Conservation (phyloP, 1,140 invertebrate species). For the Pseudomyrmex pallidus region DNA sequence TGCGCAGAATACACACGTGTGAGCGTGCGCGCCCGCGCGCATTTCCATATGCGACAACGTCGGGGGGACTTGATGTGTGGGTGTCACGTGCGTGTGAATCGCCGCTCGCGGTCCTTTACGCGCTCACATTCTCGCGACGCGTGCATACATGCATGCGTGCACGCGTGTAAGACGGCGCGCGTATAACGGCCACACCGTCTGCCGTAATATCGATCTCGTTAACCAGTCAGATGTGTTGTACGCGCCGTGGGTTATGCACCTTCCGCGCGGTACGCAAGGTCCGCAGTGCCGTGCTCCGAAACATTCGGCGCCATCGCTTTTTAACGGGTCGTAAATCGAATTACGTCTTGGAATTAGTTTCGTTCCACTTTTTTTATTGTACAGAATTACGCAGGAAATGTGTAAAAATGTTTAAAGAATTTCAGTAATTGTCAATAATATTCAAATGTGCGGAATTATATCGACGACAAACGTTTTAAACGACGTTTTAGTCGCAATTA, state of each 20-base stretch:
- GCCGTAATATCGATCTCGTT: conserved; percentile 70
- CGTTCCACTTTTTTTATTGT: too few relatives aligned
- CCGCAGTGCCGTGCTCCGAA: background rate
- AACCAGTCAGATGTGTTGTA: conserved; percentile 46
- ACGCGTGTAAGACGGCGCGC: conserved; percentile 16
- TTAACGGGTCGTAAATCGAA: background rate
- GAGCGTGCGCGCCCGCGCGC: background rate
- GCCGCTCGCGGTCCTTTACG: background rate
- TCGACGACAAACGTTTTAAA: too few relatives aligned
- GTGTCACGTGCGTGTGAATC: conserved; percentile 53
- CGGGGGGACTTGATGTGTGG: background rate
- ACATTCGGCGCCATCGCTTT: background rate
- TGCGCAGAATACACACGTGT: too few relatives aligned
- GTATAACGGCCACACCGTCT: conserved; percentile 54
- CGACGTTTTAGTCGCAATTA: background rate
- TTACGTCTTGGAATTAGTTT: too few relatives aligned
- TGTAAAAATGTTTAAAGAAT: too few relatives aligned
- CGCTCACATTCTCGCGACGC: conserved; percentile 11
- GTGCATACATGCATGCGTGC: background rate
- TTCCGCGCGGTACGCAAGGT: conserved; percentile 3
- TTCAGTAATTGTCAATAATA: too few relatives aligned
- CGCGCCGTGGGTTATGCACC: conserved; percentile 48
- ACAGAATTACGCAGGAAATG: too few relatives aligned
- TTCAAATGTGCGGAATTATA: too few relatives aligned
- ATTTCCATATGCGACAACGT: too few relatives aligned